Percentiles rank a stretch among this genome's conserved stretches.
Evolutionary conservation across 2,888 invertebrate species (phyloP).

Genomic region (Clistopyga incitator): DNA sequence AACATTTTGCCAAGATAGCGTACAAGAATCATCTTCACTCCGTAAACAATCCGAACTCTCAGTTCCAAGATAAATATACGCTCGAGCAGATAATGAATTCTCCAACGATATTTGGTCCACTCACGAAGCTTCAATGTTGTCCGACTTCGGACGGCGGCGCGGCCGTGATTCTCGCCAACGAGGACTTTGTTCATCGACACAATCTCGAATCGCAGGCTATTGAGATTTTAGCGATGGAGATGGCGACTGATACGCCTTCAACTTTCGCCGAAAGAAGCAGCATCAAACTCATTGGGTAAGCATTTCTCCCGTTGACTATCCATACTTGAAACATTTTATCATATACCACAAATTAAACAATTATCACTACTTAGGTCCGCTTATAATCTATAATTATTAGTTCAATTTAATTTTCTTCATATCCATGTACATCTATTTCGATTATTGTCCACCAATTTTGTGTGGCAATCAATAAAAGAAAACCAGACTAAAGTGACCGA

Average conservation of each 20-base stretch:
- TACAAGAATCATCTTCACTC: conserved; percentile 99
- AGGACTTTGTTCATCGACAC: conserved; percentile 94
- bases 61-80: conserved; percentile 96
- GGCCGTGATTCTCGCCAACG: conserved; percentile 95
- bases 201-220: conserved; percentile 94
- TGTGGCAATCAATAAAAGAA: neutral
- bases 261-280: conserved; percentile 93
- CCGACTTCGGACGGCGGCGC: conserved; percentile 99
- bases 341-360: neutral
- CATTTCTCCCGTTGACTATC: neutral
- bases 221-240: conserved; percentile 98
- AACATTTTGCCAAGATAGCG: conserved; percentile 98
- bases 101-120: conserved; percentile 94
- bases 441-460: neutral
- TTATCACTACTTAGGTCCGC: neutral
- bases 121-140: conserved; percentile 98
- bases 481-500: neutral
- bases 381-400: too few species aligned
- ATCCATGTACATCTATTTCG: neutral
- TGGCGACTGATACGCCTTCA: conserved; percentile 95
- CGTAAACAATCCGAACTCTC: conserved; percentile 98
- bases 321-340: neutral
- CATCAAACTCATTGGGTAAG: conserved; percentile 88
- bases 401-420: too few species aligned
- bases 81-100: conserved; percentile 96